phyloP scores from a whole-genome alignment of 2,113 vertebrate genomes.

The Steatornis caripensis region DNA sequence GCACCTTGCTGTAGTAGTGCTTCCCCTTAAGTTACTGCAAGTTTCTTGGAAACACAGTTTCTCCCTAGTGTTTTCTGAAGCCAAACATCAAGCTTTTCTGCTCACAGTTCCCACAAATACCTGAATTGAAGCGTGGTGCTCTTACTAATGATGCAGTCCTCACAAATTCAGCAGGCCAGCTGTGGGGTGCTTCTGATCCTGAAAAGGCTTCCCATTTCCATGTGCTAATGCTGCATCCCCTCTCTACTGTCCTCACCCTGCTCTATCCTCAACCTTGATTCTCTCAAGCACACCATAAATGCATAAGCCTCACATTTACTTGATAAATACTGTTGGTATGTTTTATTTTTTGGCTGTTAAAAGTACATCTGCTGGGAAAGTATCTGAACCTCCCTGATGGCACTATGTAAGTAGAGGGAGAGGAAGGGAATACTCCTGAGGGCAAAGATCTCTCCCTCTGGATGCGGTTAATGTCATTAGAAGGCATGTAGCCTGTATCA shows the following conservation, averaged over 20 bases:
- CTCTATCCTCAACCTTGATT: background rate
- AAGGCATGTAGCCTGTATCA: background rate
- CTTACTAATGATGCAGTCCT: background rate
- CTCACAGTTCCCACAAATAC: background rate
- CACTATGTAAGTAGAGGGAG: background rate
- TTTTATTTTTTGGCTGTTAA: background rate
- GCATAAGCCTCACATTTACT: background rate
- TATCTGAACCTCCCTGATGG: background rate
- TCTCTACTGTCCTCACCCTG: background rate
- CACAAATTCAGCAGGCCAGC: background rate
- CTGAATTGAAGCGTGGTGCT: background rate
- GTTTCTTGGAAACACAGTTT: background rate
- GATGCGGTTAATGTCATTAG: background rate
- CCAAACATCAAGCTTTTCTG: background rate
- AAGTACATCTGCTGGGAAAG: background rate
- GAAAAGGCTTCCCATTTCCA: background rate
- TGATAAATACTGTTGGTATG: background rate
- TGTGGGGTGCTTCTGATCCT: background rate
- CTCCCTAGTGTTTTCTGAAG: background rate
- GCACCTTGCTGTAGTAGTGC: background rate
- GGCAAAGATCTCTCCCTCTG: background rate
- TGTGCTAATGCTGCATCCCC: background rate
- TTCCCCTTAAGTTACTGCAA: background rate
- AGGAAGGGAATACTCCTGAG: background rate
- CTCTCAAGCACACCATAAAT: background rate